Evolutionary conservation across 2,888 invertebrate genomes (phyloP), one percentile per base, ranked within the genome.

Genomic region (Ochropleura plecta): DNA sequence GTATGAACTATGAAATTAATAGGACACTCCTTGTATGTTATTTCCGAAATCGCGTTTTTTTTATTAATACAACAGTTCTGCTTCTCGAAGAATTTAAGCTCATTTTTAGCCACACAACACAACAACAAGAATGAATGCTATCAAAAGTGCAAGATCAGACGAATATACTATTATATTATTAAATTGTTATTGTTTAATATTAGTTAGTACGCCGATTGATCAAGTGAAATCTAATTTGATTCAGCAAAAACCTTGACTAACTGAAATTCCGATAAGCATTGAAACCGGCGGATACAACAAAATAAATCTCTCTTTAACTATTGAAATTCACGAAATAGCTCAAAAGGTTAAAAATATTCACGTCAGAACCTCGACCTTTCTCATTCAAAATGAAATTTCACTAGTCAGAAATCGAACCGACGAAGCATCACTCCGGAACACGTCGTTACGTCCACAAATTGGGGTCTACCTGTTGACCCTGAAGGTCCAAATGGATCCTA

Each of bases 361-460:
- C 40, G 10, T 40, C 42, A n/a, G 68, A 59, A 69, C n/a, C 18
- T n/a, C 42, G 30, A 68, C 68, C 75, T 72, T 74, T 65, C 63
- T 69, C 69, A 75, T 69, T 72, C 30, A 65, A 77, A 77, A 81
- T 66, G 16, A 83, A 78, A 80, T 77, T 75, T 76, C 78, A 69
- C 75, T 67, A 76, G 57, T 74, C 77, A 73, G 77, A 77, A 81
- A 77, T 86, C 78, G 78, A 86, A 86, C 86, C 72, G 82, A 69
- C 53, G 82, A 74, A 78, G 79, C 78, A 74, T 81, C 70, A 70
- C 70, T 76, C 76, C 86, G 86, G 84, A 83, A 79, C 80, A 88
- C 81, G 76, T 82, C 87, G 78, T 88, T 88, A 86, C 82, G 55
- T 63, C 64, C 77, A 86, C 88, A 88, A 88, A 88, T 88, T 88